phyloP scores from a whole-genome alignment of 2,888 invertebrate genomes.

The Ametastegia equiseti region DNA sequence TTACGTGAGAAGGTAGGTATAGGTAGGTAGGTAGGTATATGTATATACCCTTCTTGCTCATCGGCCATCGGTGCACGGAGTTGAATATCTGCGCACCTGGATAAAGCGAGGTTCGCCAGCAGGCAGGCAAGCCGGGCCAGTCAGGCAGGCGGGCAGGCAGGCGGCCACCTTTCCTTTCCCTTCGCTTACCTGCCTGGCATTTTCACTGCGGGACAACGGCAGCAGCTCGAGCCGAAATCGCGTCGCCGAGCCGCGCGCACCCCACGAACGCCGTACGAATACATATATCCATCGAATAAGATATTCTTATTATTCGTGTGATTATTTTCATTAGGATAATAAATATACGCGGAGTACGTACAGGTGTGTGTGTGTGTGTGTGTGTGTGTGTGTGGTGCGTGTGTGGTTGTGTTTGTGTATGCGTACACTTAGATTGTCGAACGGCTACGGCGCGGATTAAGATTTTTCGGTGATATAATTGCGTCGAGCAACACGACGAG shows the following conservation, averaged over 20 bases:
- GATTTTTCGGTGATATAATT: not conserved
- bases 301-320: constrained; percentile 2
- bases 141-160: constrained; percentile 45
- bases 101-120: constrained; percentile 55
- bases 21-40: constrained; percentile 17
- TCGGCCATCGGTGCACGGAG: constrained; percentile 56
- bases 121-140: constrained; percentile 56
- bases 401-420: not conserved
- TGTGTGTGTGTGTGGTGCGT: not conserved
- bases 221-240: constrained; percentile 51
- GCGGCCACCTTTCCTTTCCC: constrained; percentile 66
- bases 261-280: constrained; percentile 51
- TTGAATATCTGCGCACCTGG: constrained; percentile 70
- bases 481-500: not conserved
- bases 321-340: not conserved
- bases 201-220: constrained; percentile 54
- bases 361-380: not conserved
- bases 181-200: constrained; percentile 64
- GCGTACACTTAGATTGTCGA: not conserved
- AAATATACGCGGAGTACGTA: not conserved
- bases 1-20: constrained; percentile 30
- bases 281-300: constrained; percentile 27
- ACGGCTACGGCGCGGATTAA: not conserved
- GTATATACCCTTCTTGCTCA: constrained; percentile 39
- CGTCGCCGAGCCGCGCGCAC: constrained; percentile 50